These are phyloP conservation scores for Takifugu rubripes DNA, from an alignment of 2,797 vertebrate species.

Conservation along the genomic window DNA sequence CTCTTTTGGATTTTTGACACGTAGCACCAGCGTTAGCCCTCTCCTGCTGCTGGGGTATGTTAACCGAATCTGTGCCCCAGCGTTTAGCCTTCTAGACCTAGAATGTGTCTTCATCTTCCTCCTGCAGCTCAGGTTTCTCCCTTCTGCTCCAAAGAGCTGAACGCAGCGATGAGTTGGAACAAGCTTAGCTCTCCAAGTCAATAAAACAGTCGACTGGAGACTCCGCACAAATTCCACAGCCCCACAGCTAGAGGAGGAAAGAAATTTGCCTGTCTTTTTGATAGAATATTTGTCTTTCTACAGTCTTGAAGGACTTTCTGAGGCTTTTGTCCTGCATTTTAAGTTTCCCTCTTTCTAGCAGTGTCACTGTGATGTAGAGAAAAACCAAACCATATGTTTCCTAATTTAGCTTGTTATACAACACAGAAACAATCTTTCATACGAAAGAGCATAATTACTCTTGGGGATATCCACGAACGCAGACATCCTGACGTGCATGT, in stretches of 20 bases:
- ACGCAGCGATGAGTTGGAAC: slow-evolving; percentile 36
- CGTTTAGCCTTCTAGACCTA: slow-evolving; percentile 55
- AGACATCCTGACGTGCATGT: slow-evolving; percentile 39
- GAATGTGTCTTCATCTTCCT: slow-evolving; percentile 40
- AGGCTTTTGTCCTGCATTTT: slow-evolving; percentile 14
- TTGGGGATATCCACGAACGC: slow-evolving; percentile 17
- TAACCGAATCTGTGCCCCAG: slow-evolving; percentile 18
- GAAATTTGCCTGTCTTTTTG: slow-evolving; percentile 20
- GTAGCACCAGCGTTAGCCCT: slow-evolving; percentile 20
- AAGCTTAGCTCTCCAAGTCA: slow-evolving; percentile 41
- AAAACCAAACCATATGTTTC: background rate
- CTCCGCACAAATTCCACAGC: slow-evolving; percentile 21
- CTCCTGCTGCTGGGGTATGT: slow-evolving; percentile 15
- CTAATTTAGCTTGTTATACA: background rate
- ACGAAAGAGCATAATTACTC: background rate
- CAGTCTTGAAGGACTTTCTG: slow-evolving; percentile 21
- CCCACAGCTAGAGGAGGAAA: slow-evolving; percentile 11
- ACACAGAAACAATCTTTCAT: background rate
- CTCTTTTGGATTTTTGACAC: background rate
- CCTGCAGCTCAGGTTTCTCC: slow-evolving; percentile 29
- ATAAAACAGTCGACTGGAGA: slow-evolving; percentile 36
- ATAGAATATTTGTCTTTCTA: slow-evolving; percentile 40
- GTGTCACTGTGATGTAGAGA: background rate
- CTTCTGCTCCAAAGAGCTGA: slow-evolving; percentile 30
- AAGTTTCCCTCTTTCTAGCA: background rate